Base-by-base conservation (phyloP, 2,888 invertebrate genomes). In the Ectemnius lituratus region DNA sequence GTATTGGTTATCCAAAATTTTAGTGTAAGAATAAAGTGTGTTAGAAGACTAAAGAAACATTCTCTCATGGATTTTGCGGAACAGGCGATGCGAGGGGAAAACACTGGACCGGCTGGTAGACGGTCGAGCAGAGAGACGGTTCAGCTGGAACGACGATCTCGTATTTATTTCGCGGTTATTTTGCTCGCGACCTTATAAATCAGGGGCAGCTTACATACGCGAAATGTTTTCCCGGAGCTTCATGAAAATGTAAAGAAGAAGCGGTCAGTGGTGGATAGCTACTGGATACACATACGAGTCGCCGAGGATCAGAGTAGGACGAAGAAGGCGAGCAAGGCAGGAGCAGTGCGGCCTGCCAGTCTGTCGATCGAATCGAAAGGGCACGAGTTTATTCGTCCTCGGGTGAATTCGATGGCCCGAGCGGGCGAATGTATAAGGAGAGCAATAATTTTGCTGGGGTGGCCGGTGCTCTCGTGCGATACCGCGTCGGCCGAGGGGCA, bases 371-470 rank as follows among this genome's bases (percentile, higher is more conserved):
- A 13, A 18, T 52, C 27, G 27, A 70, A 73, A 76, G 80, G 69
- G 78, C 75, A 76, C 68, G 66, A 73, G 78, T 75, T 89, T 88
- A 89, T 88, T 88, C 87, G 84, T 73, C 77, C 78, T 60, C 37
- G 74, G 81, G 81, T 80, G 83, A 85, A 85, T 75, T 78, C 82
- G 70, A 78, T 61, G 69, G 71, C 87, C 88, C 89, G 88, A 90
- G 52, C 52, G 52, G 52, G 87, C 88, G 89, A 88, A 90, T 89
- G 82, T 89, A 88, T 88, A 89, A 90, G 87, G 81, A 87, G 87
- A 88, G 89, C 87, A 88, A 90, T 90, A 90, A 90, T 90, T 90
- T 88, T 85, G 82, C 84, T 75, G 80, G 80, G 81, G 60, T 65
- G 70, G 65, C 65, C 67, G 63, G 65, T 58, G 66, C 67, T 46